A percentile compares a stretch with the other conserved stretches of the same genome.
phyloP scores from a whole-genome alignment of 2,888 invertebrate species.

The Drosophila subquinaria region DNA sequence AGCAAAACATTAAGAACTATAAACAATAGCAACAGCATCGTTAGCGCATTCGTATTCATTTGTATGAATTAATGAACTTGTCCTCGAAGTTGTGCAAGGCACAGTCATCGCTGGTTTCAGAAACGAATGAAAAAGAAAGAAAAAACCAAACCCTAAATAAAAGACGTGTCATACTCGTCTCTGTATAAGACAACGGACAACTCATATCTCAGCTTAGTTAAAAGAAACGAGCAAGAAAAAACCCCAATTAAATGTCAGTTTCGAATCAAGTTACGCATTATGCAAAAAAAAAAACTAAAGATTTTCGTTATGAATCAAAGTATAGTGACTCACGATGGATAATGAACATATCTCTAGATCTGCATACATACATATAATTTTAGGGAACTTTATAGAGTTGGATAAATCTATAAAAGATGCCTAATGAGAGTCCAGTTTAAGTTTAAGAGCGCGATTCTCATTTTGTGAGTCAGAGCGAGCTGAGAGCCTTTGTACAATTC shows the following conservation, averaged over 20 bases:
- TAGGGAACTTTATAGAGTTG: neutral
- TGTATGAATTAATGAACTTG: slow-evolving; percentile 22
- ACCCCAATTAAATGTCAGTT: slow-evolving; percentile 32
- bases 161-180: slow-evolving; percentile 40
- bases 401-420: neutral
- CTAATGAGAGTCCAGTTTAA: neutral
- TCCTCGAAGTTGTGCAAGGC: slow-evolving; percentile 47
- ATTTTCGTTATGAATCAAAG: slow-evolving; percentile 15
- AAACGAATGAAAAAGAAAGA: slow-evolving; percentile 6
- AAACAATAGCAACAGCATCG: slow-evolving; percentile 10
- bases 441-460: neutral
- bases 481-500: neutral
- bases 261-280: slow-evolving; percentile 48
- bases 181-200: slow-evolving; percentile 8
- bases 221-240: slow-evolving; percentile 27
- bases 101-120: slow-evolving; percentile 38
- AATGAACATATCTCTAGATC: slow-evolving; percentile 1
- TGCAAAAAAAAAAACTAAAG: slow-evolving; percentile 38
- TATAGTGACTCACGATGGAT: slow-evolving; percentile 33
- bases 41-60: slow-evolving; percentile 11
- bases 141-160: slow-evolving; percentile 19
- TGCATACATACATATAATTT: neutral
- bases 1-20: slow-evolving; percentile 17
- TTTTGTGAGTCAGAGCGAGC: slow-evolving; percentile 37
- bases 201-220: slow-evolving; percentile 15